Conservation (phyloP, 2,888 invertebrate species). For the Polyploca ridens region DNA sequence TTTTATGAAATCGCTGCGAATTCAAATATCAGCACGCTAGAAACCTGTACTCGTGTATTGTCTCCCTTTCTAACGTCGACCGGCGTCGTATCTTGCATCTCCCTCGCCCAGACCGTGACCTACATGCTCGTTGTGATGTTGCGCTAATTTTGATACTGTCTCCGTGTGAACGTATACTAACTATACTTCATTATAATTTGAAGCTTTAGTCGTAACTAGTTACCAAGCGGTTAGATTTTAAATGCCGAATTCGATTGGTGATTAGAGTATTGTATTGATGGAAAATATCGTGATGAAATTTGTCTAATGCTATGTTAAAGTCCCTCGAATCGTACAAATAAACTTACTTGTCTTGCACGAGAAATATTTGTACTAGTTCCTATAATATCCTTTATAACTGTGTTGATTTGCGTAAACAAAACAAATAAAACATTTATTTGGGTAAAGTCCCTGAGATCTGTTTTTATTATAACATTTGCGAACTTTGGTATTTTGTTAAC, state of each 20-base stretch:
- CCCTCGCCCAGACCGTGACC: constrained; percentile 65
- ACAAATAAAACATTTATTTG: background rate
- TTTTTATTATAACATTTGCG: background rate
- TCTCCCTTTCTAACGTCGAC: constrained; percentile 37
- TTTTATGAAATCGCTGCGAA: constrained; percentile 13
- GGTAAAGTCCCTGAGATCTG: background rate
- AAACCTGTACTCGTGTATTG: constrained; percentile 29
- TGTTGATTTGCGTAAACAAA: background rate
- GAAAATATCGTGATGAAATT: no score
- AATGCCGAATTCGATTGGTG: no score
- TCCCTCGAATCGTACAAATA: no score
- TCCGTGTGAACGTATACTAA: constrained; percentile 12
- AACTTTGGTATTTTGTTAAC: constrained; percentile 3
- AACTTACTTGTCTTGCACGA: background rate
- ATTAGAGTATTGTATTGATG: no score
- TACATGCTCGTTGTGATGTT: constrained; percentile 59
- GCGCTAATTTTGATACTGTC: constrained; percentile 70
- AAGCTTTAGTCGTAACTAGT: background rate
- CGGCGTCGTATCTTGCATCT: constrained; percentile 34
- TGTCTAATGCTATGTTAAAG: no score
- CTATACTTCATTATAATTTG: background rate
- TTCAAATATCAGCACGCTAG: constrained; percentile 25
- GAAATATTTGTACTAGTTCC: background rate
- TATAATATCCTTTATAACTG: background rate
- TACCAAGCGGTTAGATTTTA: background rate